phyloP scores from a whole-genome alignment of 1,140 invertebrate genomes.

The Chymomyza costata region DNA sequence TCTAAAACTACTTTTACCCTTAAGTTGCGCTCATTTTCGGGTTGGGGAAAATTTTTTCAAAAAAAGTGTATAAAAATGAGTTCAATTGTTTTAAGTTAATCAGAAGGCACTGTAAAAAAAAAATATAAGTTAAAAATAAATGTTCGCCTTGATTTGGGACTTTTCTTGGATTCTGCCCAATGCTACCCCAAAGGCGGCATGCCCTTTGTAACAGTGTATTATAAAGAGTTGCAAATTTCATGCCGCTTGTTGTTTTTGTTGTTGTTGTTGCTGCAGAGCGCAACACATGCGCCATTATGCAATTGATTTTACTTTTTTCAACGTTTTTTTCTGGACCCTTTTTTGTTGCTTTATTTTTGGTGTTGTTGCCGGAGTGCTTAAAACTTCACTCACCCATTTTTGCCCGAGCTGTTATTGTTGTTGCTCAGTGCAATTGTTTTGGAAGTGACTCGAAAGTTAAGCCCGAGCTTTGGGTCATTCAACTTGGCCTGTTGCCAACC shows the following conservation, averaged over 20 bases:
- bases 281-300: conserved; percentile 74
- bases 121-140: too few species aligned
- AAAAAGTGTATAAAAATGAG: too few species aligned
- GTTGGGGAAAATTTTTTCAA: too few species aligned
- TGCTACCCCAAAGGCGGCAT: too few species aligned
- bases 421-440: conserved; percentile 11
- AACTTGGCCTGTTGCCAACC: too few species aligned
- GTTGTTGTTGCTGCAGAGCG: conserved; percentile 41
- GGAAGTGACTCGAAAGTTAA: conserved; percentile 9
- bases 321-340: conserved; percentile 17
- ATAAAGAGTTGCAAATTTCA: conserved; percentile 62
- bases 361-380: conserved; percentile 36
- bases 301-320: conserved; percentile 62
- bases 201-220: too few species aligned
- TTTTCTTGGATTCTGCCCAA: too few species aligned
- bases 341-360: conserved; percentile 17
- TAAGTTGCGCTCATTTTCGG: too few species aligned
- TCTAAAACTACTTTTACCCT: too few species aligned
- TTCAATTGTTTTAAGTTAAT: too few species aligned
- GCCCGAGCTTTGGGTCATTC: conserved; percentile 49
- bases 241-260: conserved; percentile 27
- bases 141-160: too few species aligned
- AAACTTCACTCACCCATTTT: conserved; percentile 10
- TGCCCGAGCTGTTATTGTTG: not conserved
- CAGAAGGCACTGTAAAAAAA: too few species aligned